Evolutionary conservation across 2,113 vertebrate species (phyloP).

Genomic region (Melanerpes aurifrons): DNA sequence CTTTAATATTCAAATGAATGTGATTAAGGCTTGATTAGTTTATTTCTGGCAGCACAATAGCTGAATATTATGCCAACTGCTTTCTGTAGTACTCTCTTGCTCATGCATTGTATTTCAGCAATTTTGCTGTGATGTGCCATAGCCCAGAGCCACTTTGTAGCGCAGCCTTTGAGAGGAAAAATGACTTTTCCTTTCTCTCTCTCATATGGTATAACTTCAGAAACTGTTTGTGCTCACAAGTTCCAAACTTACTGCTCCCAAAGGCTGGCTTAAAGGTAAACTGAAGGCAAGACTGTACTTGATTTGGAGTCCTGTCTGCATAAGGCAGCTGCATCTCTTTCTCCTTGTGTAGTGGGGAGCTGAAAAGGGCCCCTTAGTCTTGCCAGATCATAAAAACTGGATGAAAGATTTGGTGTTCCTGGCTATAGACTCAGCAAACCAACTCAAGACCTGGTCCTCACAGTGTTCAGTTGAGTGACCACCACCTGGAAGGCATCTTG

Average conservation of each 20-base stretch:
- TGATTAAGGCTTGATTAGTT: constrained; percentile 2
- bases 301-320: background rate
- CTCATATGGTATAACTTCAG: background rate
- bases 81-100: background rate
- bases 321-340: background rate
- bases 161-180: background rate
- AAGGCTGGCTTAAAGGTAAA: background rate
- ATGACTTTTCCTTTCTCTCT: background rate
- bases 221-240: background rate
- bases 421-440: background rate
- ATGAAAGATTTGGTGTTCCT: background rate
- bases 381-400: background rate
- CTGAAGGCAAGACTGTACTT: background rate
- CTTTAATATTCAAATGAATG: constrained; percentile 1
- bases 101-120: background rate
- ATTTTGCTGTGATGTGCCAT: background rate
- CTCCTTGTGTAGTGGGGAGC: background rate
- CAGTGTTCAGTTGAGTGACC: background rate
- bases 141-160: background rate
- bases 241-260: background rate
- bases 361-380: background rate
- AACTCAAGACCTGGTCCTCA: background rate
- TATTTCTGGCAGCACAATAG: background rate
- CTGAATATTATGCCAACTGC: background rate
- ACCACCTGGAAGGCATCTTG: background rate